Evolutionary conservation across 1,140 invertebrate species (phyloP), one percentile per base, ranked within the genome.

Genomic region (Conus betulinus): DNA sequence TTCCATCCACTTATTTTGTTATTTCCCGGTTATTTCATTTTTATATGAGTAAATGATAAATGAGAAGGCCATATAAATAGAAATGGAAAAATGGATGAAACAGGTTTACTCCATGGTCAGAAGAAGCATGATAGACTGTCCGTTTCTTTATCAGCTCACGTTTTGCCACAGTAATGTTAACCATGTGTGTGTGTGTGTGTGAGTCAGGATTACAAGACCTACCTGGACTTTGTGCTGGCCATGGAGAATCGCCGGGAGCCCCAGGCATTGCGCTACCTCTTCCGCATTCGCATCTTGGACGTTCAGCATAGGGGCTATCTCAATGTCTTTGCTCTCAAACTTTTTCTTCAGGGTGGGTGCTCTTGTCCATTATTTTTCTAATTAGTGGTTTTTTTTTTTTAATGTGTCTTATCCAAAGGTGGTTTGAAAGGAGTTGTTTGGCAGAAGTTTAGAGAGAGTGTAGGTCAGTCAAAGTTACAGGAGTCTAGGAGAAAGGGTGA

Each of bases 221-320:
- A 99, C 95, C 95, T 99, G 27, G 98, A 99, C 94, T 98, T 99
- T 95, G 98, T 99, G 0, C 95, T 99, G 53, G 98, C 98, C 0
- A 95, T 99, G 89, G 98, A 99, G 95, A 98, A 99, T 96, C 96
- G 98, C 39, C 97, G 97, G 88, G 98, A 99, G 94, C 98, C 98
- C 0, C 98, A 98, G 92, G 97, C 98, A 1, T 95, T 99, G 39
- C 97, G 98, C 84, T 99, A 99, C 95, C 96, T 99, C 76, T 99
- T 99, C 94, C 96, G 97, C 79, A n/a, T 99, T 94, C 96, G 97
- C 39, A 98, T 99, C 89, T 95, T 99, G 17, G 98, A 99, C 96
- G 97, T 99, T 82, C 97, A 98, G 94, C 97, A 97, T 82, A 96
- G 97, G 93, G 98, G 98, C 76, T 98, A 98, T 93, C 95, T 99